Evolutionary conservation across 2,797 vertebrate species (phyloP).

Genomic region (Cyprinella venusta): DNA sequence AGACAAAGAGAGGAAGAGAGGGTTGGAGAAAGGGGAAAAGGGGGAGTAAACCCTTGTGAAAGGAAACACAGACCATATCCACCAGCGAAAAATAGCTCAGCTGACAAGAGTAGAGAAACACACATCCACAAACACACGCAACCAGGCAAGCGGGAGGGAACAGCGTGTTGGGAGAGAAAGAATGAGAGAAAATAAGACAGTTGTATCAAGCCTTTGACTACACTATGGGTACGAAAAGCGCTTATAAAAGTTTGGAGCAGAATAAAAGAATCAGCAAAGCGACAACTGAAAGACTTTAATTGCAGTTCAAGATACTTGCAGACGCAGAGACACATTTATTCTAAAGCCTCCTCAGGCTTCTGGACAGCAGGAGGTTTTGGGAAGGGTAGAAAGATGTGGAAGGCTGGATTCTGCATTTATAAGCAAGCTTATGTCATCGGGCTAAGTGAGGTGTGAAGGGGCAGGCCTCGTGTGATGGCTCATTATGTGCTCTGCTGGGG

Average conservation of each 20-base stretch:
- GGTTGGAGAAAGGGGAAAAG: constrained; percentile 47
- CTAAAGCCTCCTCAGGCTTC: constrained; percentile 15
- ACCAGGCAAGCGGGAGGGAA: constrained; percentile 17
- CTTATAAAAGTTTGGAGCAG: constrained; percentile 30
- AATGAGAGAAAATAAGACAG: constrained; percentile 1
- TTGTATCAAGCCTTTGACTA: neutral
- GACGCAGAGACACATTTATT: constrained; percentile 21
- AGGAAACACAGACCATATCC: constrained; percentile 64
- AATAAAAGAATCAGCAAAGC: constrained; percentile 15
- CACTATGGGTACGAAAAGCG: neutral
- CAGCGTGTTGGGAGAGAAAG: neutral
- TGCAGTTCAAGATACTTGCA: neutral
- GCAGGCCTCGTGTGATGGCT: constrained; percentile 65
- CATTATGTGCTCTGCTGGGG: constrained; percentile 78
- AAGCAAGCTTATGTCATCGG: constrained; percentile 38
- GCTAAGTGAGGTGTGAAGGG: constrained; percentile 57
- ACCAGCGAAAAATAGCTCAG: constrained; percentile 60
- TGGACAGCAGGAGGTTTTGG: neutral
- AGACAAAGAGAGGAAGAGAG: constrained; percentile 65
- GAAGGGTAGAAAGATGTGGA: constrained; percentile 34
- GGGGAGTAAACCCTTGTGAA: constrained; percentile 49
- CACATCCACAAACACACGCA: constrained; percentile 12
- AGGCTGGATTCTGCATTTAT: constrained; percentile 38
- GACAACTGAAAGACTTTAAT: constrained; percentile 13
- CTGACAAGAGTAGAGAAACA: constrained; percentile 48